Base-by-base conservation (phyloP, 1,140 invertebrate genomes). In the Drosophila murphyi region DNA sequence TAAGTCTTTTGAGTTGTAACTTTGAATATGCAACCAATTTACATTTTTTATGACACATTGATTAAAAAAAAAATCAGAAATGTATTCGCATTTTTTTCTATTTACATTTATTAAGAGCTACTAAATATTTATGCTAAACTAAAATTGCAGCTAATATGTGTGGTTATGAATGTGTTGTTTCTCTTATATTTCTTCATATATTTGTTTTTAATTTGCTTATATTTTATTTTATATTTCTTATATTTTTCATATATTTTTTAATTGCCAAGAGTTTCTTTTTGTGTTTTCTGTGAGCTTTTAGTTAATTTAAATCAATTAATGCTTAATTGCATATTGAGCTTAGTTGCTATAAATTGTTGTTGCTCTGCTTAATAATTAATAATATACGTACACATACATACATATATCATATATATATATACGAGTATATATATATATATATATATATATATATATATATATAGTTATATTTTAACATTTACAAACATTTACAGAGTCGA, bases 1-100 rank as follows among this genome's bases (percentile, higher is more conserved):
- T 78, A 80, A 89, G 83, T 88, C 85, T 89, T 88, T 83, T 78
- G 68, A 79, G 79, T 74, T 88, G 65, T 71, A 41, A 62, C 39
- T 64, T 71, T 67, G 50, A 87, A 79, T 79, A 61, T 55, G 64
- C 71, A 68, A 76, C 61, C 82, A 88, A 64, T 76, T 71, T 82
- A 78, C 74, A 78, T 85, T 73, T 35, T 60, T 70, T 77, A 69
- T 52, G 43, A 59, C 48, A 73, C 72, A 70, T 60, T 29, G 45
- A 69, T 75, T 65, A 62, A 47, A 60, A 60, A 34, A 20, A 12
- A 72, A 65, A 54, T 50, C 31, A 68, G 63, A 59, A 29, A 57
- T 67, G 67, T 61, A 39, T 48, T 41, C 71, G 69, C 48, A 56
- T 31, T 35, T 65, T 62, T 56, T 43, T 50, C 41, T 71, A 80